Evolutionary conservation across 2,888 invertebrate species (phyloP).

Genomic region (Geotrupes spiniger): DNA sequence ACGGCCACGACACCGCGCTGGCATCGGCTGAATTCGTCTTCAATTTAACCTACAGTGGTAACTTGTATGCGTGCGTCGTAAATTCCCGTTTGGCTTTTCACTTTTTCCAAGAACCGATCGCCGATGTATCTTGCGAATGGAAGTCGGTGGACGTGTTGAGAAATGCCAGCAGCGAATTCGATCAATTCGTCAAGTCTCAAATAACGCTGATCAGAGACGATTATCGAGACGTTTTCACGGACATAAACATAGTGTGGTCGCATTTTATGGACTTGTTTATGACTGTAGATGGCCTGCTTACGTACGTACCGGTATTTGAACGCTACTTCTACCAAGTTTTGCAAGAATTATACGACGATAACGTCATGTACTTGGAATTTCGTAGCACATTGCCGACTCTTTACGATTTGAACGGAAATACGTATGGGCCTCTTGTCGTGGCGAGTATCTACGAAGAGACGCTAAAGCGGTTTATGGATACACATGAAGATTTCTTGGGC

Average conservation of each 20-base stretch:
- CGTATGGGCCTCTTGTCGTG: constrained; percentile 56
- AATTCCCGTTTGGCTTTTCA: too few species aligned
- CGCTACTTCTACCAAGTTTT: too few species aligned
- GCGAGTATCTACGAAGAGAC: constrained; percentile 59
- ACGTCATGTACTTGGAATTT: too few species aligned
- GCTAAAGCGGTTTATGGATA: too few species aligned
- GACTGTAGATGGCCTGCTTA: constrained; percentile 55
- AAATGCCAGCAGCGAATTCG: constrained; percentile 31
- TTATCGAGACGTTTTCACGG: too few species aligned
- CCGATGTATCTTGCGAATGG: constrained; percentile 46
- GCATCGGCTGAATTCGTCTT: constrained; percentile 58
- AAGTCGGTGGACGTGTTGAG: constrained; percentile 50
- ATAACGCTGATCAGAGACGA: too few species aligned
- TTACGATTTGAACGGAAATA: too few species aligned
- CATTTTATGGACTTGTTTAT: constrained; percentile 51
- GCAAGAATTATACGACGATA: too few species aligned
- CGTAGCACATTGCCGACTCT: too few species aligned
- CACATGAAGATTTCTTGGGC: constrained; percentile 67
- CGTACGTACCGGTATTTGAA: constrained; percentile 62
- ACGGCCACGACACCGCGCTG: constrained; percentile 65
- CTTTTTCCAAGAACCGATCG: too few species aligned
- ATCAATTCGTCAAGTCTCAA: too few species aligned
- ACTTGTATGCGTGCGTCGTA: constrained; percentile 57
- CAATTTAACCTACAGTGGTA: too few species aligned
- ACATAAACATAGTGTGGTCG: constrained; percentile 43